Evolutionary conservation across 2,888 invertebrate species (phyloP).

Genomic region (Oscheius onirici): DNA sequence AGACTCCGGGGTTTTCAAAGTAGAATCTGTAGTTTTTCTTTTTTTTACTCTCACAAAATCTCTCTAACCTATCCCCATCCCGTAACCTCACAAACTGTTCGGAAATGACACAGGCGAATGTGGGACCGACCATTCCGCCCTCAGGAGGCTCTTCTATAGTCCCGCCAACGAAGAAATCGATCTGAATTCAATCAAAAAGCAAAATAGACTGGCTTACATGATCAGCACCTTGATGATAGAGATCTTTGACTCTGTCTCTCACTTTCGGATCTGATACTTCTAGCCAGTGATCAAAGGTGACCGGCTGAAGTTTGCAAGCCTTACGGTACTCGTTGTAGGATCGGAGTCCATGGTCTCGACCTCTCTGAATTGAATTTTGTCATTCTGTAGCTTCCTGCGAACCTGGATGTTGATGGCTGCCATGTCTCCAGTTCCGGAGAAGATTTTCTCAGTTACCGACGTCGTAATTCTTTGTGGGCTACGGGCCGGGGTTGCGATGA

Average conservation of each 20-base stretch:
- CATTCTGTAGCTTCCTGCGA: background rate
- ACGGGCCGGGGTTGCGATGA: slow-evolving; percentile 88
- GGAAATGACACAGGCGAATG: slow-evolving; percentile 74
- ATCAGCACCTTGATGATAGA: slow-evolving; percentile 52
- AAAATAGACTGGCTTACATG: slow-evolving; percentile 28
- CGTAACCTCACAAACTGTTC: slow-evolving; percentile 74
- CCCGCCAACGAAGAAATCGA: slow-evolving; percentile 75
- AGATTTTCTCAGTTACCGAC: slow-evolving; percentile 73
- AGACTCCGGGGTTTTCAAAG: slow-evolving; percentile 59
- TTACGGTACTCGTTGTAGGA: slow-evolving; percentile 85
- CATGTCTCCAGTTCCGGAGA: slow-evolving; percentile 77
- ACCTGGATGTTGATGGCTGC: slow-evolving; percentile 83
- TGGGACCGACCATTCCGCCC: slow-evolving; percentile 74
- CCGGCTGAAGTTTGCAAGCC: slow-evolving; percentile 84
- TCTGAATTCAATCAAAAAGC: slow-evolving; percentile 18
- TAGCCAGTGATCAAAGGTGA: slow-evolving; percentile 71
- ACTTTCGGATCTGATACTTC: slow-evolving; percentile 65
- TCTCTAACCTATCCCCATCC: slow-evolving; percentile 75
- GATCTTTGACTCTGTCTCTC: slow-evolving; percentile 58
- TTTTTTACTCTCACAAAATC: background rate
- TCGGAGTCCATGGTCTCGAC: slow-evolving; percentile 89
- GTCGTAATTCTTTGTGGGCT: slow-evolving; percentile 83
- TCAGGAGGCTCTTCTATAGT: slow-evolving; percentile 73
- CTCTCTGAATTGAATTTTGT: slow-evolving; percentile 68
- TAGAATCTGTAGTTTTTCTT: slow-evolving; percentile 51